phyloP scores from a whole-genome alignment of 2,797 vertebrate genomes.

The Rhincodon typus region DNA sequence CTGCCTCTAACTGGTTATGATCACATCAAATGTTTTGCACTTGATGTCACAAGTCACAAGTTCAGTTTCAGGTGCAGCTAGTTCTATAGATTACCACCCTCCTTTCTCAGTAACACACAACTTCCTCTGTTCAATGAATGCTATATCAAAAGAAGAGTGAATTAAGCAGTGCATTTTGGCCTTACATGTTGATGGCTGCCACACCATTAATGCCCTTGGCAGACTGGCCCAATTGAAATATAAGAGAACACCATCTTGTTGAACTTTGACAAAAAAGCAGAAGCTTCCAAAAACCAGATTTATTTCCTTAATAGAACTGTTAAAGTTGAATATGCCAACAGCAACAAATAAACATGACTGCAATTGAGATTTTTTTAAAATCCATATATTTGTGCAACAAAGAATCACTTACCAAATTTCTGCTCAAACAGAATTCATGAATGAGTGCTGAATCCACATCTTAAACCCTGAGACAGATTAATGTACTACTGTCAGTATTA shows the following conservation, averaged over 20 bases:
- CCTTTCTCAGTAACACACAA: background rate
- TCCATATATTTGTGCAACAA: conserved; percentile 3
- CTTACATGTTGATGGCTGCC: background rate
- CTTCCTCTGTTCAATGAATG: background rate
- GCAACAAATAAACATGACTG: conserved; percentile 27
- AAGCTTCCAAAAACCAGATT: background rate
- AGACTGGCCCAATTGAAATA: background rate
- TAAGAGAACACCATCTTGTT: background rate
- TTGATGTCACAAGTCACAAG: background rate
- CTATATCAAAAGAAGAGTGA: background rate
- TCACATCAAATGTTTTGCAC: background rate
- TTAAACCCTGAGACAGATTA: conserved; percentile 30
- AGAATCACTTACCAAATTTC: conserved; percentile 8
- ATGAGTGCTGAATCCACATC: background rate
- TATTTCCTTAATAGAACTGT: background rate
- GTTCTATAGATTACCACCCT: background rate
- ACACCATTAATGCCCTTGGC: background rate
- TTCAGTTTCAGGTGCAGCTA: background rate
- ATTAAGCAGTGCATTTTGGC: background rate
- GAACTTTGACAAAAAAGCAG: background rate
- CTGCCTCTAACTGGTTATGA: background rate
- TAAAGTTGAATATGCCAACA: background rate
- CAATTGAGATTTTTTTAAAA: background rate
- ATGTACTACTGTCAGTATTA: conserved; percentile 15
- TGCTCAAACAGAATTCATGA: conserved; percentile 28